These are phyloP conservation scores for Lithophane leautieri DNA, from an alignment of 2,888 invertebrate species.

Conservation along the genomic window DNA sequence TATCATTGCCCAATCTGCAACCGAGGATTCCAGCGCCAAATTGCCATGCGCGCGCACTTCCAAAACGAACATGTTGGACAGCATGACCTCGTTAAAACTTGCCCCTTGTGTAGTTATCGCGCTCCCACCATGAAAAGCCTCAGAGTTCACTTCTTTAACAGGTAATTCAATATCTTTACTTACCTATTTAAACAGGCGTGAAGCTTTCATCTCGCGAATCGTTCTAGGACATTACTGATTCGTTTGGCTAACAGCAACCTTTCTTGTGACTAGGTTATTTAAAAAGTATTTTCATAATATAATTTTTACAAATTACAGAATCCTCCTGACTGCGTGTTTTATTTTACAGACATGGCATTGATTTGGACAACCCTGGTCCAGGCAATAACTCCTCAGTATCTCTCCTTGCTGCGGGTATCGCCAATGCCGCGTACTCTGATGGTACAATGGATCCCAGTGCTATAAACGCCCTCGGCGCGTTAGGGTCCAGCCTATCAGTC, in stretches of 20 bases:
- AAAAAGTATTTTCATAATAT: neutral
- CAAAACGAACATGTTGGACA: slow-evolving; percentile 98
- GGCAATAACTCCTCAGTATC: slow-evolving; percentile 93
- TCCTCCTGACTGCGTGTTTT: slow-evolving; percentile 4
- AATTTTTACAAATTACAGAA: neutral
- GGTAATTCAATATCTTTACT: slow-evolving; percentile 85
- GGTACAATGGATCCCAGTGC: slow-evolving; percentile 89
- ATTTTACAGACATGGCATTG: slow-evolving; percentile 94
- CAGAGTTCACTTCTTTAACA: slow-evolving; percentile 96
- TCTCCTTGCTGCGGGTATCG: slow-evolving; percentile 92
- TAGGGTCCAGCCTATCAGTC: slow-evolving; percentile 92
- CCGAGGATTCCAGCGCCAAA: slow-evolving; percentile 97
- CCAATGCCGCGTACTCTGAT: slow-evolving; percentile 90
- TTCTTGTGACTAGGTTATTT: slow-evolving; percentile 29
- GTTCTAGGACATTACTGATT: slow-evolving; percentile 56
- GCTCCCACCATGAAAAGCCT: slow-evolving; percentile 97
- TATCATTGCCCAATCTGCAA: slow-evolving; percentile 98
- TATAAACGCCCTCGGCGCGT: slow-evolving; percentile 88
- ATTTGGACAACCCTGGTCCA: slow-evolving; percentile 96
- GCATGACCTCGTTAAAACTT: slow-evolving; percentile 97
- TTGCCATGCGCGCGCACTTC: slow-evolving; percentile 98
- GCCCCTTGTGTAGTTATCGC: slow-evolving; percentile 96
- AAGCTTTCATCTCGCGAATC: slow-evolving; percentile 54
- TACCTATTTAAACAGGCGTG: slow-evolving; percentile 38
- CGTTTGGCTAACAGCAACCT: slow-evolving; percentile 26